These are phyloP conservation scores for Microplitis manilae DNA, from an alignment of 2,888 invertebrate genomes.

Conservation along the genomic window DNA sequence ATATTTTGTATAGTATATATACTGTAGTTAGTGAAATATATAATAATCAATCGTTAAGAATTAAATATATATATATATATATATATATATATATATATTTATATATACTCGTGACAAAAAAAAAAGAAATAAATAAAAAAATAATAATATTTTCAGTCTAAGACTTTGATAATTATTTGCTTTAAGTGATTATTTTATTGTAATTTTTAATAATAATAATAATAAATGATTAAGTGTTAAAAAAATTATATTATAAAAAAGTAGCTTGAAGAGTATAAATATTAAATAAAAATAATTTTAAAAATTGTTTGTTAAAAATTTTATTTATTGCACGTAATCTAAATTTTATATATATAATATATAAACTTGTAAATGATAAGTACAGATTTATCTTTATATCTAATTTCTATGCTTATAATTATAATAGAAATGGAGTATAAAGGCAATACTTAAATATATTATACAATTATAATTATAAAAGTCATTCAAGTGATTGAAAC, in stretches of 20 bases:
- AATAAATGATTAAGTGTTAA: not conserved
- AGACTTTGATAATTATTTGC: not conserved
- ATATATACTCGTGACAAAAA: not conserved
- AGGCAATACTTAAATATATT: not conserved
- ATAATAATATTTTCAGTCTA: not conserved
- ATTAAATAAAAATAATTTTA: not conserved
- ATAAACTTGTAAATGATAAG: not conserved
- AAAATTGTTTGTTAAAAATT: constrained; percentile 17
- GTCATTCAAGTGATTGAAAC: not conserved
- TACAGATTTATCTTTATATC: not conserved
- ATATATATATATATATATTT: not conserved
- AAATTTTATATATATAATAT: not conserved
- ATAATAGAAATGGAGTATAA: not conserved
- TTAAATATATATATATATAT: too few relatives aligned
- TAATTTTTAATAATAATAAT: not conserved
- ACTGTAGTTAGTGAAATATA: not conserved
- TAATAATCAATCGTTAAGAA: not conserved
- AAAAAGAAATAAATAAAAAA: too few relatives aligned
- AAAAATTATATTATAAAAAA: not conserved
- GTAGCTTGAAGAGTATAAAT: not conserved
- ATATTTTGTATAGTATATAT: too few relatives aligned
- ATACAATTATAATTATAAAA: not conserved
- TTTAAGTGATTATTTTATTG: not conserved
- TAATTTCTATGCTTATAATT: not conserved
- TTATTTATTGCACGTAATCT: constrained; percentile 31